phyloP scores from a whole-genome alignment of 1,140 invertebrate species.

The Pseudomyrmex cubaensis region DNA sequence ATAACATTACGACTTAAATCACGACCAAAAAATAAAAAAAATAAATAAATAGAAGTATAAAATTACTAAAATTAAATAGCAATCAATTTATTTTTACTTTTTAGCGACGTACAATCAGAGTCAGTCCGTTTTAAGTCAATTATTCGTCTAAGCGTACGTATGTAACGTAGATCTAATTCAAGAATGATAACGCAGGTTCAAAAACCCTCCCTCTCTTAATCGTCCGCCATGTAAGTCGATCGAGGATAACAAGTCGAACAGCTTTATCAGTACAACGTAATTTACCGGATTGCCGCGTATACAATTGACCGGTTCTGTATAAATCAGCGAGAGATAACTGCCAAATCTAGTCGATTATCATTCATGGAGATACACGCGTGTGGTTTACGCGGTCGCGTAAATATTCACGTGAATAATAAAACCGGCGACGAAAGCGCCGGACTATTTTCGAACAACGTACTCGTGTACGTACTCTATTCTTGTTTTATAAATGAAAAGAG shows the following conservation, averaged over 20 bases:
- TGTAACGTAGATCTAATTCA: conserved; percentile 37
- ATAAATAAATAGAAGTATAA: too few relatives aligned
- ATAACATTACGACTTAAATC: too few relatives aligned
- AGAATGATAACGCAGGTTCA: conserved; percentile 49
- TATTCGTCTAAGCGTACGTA: neutral
- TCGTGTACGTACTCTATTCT: conserved; percentile 28
- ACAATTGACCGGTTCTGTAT: neutral
- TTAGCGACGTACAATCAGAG: too few relatives aligned
- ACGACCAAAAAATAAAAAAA: too few relatives aligned
- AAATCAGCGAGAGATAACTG: conserved; percentile 18
- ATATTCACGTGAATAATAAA: conserved; percentile 34
- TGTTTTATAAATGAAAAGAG: conserved; percentile 35
- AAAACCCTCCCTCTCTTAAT: conserved; percentile 15
- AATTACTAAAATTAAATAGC: too few relatives aligned
- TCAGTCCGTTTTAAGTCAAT: neutral
- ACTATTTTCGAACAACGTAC: conserved; percentile 34
- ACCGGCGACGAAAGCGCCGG: conserved; percentile 2
- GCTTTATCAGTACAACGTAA: conserved; percentile 20
- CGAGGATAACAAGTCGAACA: neutral
- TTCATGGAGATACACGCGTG: conserved; percentile 11
- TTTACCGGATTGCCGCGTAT: neutral
- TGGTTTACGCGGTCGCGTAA: neutral
- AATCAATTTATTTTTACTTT: neutral
- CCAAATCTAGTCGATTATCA: conserved; percentile 14
- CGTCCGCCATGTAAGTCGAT: conserved; percentile 8